Conservation (phyloP, 2,797 vertebrate genomes). For the Spatula clypeata region DNA sequence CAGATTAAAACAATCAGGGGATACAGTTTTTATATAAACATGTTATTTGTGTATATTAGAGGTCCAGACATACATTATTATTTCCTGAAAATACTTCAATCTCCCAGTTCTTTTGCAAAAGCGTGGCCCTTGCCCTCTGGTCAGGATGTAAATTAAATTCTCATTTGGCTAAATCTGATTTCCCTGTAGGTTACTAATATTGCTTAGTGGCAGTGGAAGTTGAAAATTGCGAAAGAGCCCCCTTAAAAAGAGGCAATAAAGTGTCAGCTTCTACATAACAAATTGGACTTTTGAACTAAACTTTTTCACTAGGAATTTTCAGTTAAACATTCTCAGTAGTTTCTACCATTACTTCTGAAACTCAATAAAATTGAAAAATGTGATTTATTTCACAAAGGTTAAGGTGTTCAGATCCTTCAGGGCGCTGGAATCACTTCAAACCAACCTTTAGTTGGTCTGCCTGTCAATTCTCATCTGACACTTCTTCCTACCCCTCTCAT, state of each 20-base stretch:
- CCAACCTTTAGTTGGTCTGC: background rate
- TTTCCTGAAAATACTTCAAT: slow-evolving; percentile 6
- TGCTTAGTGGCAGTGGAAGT: background rate
- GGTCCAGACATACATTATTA: background rate
- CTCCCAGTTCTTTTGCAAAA: slow-evolving; percentile 38
- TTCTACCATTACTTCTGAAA: background rate
- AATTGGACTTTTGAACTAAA: background rate
- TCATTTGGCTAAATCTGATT: slow-evolving; percentile 30
- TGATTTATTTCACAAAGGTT: background rate
- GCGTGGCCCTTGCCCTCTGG: background rate
- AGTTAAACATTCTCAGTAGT: background rate
- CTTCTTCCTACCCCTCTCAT: background rate
- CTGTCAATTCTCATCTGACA: background rate
- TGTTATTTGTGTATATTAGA: background rate
- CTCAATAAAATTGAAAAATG: background rate
- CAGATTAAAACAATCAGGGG: background rate
- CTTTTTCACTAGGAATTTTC: background rate
- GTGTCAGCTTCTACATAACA: background rate
- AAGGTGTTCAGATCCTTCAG: background rate
- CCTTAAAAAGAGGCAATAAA: background rate
- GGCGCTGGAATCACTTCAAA: background rate
- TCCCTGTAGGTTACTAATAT: background rate
- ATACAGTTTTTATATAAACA: slow-evolving; percentile 11
- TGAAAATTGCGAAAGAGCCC: slow-evolving; percentile 23
- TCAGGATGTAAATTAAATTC: slow-evolving; percentile 20